These are phyloP conservation scores for Sinonovacula constricta DNA, from an alignment of 1,140 invertebrate genomes.

Conservation along the genomic window DNA sequence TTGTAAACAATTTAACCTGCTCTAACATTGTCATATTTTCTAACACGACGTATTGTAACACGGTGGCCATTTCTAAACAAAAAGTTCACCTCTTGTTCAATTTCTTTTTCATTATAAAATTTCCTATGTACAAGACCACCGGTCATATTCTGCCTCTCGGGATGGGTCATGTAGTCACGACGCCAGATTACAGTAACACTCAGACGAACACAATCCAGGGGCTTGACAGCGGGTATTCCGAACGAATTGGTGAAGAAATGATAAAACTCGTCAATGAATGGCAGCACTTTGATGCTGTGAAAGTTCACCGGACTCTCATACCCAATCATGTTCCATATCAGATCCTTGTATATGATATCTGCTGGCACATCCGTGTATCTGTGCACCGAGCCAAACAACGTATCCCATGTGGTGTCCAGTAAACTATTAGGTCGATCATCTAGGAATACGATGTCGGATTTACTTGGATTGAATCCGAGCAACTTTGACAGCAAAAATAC, in stretches of 20 bases:
- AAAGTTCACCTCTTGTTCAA: too few relatives aligned
- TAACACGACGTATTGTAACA: slow-evolving; percentile 59
- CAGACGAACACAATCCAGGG: slow-evolving; percentile 61
- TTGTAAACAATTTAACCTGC: slow-evolving; percentile 76
- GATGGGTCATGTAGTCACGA: slow-evolving; percentile 71
- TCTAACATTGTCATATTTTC: slow-evolving; percentile 63
- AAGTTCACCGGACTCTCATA: slow-evolving; percentile 70
- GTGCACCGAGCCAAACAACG: slow-evolving; percentile 60
- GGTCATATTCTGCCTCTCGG: slow-evolving; percentile 65
- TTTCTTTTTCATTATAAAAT: slow-evolving; percentile 69
- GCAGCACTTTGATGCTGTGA: slow-evolving; percentile 49
- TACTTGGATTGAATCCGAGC: slow-evolving; percentile 5
- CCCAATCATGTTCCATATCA: slow-evolving; percentile 69
- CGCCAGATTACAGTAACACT: slow-evolving; percentile 72
- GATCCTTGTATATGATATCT: slow-evolving; percentile 49
- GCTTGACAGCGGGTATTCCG: slow-evolving; percentile 22
- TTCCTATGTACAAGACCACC: slow-evolving; percentile 60
- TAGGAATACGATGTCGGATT: slow-evolving; percentile 62
- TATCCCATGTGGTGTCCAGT: slow-evolving; percentile 68
- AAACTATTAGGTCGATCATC: slow-evolving; percentile 70
- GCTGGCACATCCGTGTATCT: slow-evolving; percentile 43
- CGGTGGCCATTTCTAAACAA: slow-evolving; percentile 40
- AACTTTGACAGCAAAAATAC: slow-evolving; percentile 28
- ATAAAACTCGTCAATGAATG: slow-evolving; percentile 70
- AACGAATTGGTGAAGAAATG: slow-evolving; percentile 67